Evolutionary conservation across 2,797 vertebrate genomes (phyloP).

Genomic region (Megaceryle alcyon): DNA sequence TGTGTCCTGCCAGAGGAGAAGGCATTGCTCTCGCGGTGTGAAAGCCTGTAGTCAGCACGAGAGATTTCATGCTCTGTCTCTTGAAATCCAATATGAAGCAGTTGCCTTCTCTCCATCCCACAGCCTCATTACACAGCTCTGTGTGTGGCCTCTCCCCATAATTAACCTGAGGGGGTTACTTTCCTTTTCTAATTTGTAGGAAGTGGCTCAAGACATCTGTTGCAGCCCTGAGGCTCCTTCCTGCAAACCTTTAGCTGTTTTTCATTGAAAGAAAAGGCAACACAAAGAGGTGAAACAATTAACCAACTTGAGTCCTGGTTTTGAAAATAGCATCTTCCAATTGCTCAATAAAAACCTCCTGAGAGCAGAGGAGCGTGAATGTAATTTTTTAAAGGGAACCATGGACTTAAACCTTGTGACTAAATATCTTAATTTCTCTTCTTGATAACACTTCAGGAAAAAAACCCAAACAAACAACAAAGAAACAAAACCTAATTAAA

Average conservation of each 20-base stretch:
- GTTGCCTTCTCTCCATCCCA: constrained; percentile 57
- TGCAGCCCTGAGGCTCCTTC: constrained; percentile 68
- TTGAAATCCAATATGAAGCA: constrained; percentile 68
- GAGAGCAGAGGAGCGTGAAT: background rate
- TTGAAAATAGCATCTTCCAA: constrained; percentile 6
- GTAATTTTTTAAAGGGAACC: background rate
- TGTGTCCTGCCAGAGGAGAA: background rate
- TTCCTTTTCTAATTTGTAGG: constrained; percentile 80
- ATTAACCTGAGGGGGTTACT: constrained; percentile 77
- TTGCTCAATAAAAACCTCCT: background rate
- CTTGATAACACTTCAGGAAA: background rate
- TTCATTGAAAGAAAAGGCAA: constrained; percentile 13
- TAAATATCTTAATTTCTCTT: background rate
- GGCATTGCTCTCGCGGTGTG: background rate
- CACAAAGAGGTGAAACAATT: constrained; percentile 42
- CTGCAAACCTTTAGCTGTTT: constrained; percentile 50
- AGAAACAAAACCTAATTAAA: background rate
- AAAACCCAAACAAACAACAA: too few species aligned
- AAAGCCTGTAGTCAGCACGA: constrained; percentile 44
- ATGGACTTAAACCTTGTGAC: background rate
- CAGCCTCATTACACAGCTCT: constrained; percentile 47
- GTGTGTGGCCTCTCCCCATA: constrained; percentile 76
- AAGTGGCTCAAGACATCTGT: constrained; percentile 77
- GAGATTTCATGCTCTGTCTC: constrained; percentile 69
- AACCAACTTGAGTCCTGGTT: background rate